A percentile compares a stretch with the other conserved stretches of the same genome.
phyloP scores from a whole-genome alignment of 1,140 invertebrate species.

The Drosophila nigrodunni region DNA sequence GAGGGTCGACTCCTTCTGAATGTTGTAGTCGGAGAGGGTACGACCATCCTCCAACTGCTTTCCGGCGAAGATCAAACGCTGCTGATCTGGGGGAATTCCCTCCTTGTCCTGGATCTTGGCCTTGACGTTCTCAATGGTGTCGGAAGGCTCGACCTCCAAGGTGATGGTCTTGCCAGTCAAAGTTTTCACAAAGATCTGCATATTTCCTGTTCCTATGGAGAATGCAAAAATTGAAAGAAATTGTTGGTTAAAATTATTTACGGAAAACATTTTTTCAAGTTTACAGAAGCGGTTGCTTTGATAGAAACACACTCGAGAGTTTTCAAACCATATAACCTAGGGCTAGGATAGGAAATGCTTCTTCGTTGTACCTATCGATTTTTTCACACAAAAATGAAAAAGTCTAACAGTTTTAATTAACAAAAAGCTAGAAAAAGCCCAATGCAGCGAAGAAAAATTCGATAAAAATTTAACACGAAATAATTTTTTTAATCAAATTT shows the following conservation, averaged over 20 bases:
- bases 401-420: too few species aligned
- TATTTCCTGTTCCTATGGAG: constrained; percentile 94
- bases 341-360: too few species aligned
- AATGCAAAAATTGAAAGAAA: neutral
- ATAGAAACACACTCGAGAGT: too few species aligned
- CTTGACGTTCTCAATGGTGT: constrained; percentile 92
- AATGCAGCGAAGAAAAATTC: too few species aligned
- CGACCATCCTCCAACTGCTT: constrained; percentile 93
- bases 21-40: constrained; percentile 92
- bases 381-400: too few species aligned
- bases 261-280: constrained; percentile 87
- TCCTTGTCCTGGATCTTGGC: constrained; percentile 91
- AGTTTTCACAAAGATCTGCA: constrained; percentile 91
- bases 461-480: too few species aligned
- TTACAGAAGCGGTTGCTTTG: neutral
- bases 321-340: too few species aligned
- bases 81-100: constrained; percentile 90
- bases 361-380: too few species aligned
- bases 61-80: constrained; percentile 90
- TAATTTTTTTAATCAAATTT: too few species aligned
- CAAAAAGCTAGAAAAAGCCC: too few species aligned
- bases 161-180: constrained; percentile 94
- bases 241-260: neutral
- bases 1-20: constrained; percentile 92
- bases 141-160: constrained; percentile 91